Percentiles rank a stretch among this genome's conserved stretches.
phyloP scores from a whole-genome alignment of 1,140 invertebrate genomes.

The Papilio polytes region DNA sequence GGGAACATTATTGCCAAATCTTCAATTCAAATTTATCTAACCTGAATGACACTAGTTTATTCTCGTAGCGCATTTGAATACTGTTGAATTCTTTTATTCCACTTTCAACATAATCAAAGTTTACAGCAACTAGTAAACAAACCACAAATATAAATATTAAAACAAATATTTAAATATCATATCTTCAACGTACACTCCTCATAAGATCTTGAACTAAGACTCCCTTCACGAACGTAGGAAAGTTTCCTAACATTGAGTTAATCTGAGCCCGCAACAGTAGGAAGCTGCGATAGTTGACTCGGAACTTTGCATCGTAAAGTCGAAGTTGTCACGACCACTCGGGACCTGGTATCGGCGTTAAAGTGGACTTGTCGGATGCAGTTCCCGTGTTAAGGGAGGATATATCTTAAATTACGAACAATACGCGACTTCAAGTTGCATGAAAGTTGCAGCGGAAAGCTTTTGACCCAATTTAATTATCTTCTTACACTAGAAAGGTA shows the following conservation, averaged over 20 bases:
- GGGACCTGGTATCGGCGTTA: slow-evolving; percentile 37
- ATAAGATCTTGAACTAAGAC: not conserved
- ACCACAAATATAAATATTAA: not conserved
- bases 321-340: slow-evolving; percentile 39
- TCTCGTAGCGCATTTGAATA: too few relatives aligned
- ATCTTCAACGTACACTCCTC: not conserved
- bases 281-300: slow-evolving; percentile 31
- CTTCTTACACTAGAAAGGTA: not conserved
- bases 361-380: slow-evolving; percentile 37
- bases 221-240: slow-evolving; percentile 4
- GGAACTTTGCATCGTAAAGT: slow-evolving; percentile 37
- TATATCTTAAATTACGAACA: slow-evolving; percentile 38
- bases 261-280: slow-evolving; percentile 30
- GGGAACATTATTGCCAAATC: too few relatives aligned
- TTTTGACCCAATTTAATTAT: slow-evolving; percentile 31
- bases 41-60: too few relatives aligned
- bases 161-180: not conserved
- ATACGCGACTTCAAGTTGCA: not conserved
- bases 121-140: too few relatives aligned
- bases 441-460: slow-evolving; percentile 3
- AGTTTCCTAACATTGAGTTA: slow-evolving; percentile 27
- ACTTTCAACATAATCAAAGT: too few relatives aligned
- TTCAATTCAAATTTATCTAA: too few relatives aligned
- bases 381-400: slow-evolving; percentile 37
- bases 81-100: too few relatives aligned